Percentiles rank a stretch among this genome's conserved stretches.
phyloP scores from a whole-genome alignment of 1,140 invertebrate genomes.

The Sitophilus oryzae region DNA sequence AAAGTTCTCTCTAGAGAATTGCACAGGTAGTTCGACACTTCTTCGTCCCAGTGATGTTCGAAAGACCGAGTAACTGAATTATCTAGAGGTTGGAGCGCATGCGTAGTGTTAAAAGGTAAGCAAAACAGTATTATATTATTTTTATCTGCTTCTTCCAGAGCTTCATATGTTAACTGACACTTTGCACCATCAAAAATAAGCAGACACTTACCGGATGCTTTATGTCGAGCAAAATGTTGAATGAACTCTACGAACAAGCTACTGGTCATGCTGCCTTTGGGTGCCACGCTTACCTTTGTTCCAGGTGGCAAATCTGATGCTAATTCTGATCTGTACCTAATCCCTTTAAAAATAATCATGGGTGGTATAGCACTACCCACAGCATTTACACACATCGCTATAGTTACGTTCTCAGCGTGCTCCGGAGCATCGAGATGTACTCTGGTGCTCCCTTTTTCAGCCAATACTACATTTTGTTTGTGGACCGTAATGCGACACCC shows the following conservation, averaged over 20 bases:
- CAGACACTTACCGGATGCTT: conserved; percentile 30
- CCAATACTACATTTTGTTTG: conserved; percentile 36
- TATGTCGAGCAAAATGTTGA: conserved; percentile 37
- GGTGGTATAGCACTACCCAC: conserved; percentile 36
- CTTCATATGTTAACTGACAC: conserved; percentile 36
- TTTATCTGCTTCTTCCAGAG: conserved; percentile 36
- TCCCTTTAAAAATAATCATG: conserved; percentile 42
- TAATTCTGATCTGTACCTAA: conserved; percentile 36
- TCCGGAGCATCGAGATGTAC: conserved; percentile 36
- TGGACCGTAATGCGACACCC: conserved; percentile 41
- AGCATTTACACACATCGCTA: conserved; percentile 38
- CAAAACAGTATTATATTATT: conserved; percentile 40
- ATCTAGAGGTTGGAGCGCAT: conserved; percentile 44
- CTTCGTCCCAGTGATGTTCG: conserved; percentile 15
- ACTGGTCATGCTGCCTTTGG: conserved; percentile 42
- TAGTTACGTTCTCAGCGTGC: conserved; percentile 40
- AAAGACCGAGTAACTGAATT: conserved; percentile 34
- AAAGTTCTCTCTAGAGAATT: no score
- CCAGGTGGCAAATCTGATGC: conserved; percentile 35
- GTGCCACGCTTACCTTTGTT: conserved; percentile 32
- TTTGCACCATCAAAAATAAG: conserved; percentile 43
- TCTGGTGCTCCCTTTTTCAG: conserved; percentile 31
- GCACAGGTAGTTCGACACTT: conserved; percentile 16
- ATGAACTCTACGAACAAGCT: conserved; percentile 39
- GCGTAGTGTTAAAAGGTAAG: conserved; percentile 42